These are phyloP conservation scores for Thripadectes ignobilis DNA, from an alignment of 2,797 vertebrate species.

Conservation along the genomic window DNA sequence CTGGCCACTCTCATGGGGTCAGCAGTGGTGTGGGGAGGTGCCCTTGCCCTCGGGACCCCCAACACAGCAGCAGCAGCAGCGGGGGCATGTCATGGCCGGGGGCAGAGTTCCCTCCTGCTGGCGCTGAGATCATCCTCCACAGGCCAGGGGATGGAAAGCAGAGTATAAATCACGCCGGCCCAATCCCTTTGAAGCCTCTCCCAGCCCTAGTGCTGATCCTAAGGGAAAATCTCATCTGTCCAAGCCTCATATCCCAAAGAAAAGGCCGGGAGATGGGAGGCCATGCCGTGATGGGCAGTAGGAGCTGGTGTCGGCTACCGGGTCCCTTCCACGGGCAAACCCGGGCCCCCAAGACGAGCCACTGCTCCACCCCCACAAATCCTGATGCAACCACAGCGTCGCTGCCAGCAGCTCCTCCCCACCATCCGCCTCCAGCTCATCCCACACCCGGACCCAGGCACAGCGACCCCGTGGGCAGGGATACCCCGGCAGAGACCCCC, in stretches of 20 bases:
- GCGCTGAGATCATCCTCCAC: not conserved
- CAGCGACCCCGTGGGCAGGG: not conserved
- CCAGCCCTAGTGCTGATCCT: not conserved
- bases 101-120: not conserved
- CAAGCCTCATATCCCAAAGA: rapidly evolving
- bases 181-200: not conserved
- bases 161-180: not conserved
- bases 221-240: not conserved
- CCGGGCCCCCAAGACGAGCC: rapidly evolving
- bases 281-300: rapidly evolving
- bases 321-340: not conserved
- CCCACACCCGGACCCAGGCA: not conserved
- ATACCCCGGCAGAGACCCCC: rapidly evolving
- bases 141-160: not conserved
- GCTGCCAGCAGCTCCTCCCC: conserved; percentile 32
- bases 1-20: not conserved
- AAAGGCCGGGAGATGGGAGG: rapidly evolving
- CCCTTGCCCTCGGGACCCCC: rapidly evolving
- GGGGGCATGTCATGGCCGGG: rapidly evolving
- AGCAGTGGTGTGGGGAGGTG: not conserved
- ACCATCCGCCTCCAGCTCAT: not conserved
- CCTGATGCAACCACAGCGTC: not conserved
- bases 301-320: rapidly evolving
- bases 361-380: not conserved
- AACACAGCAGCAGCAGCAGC: rapidly evolving